Evolutionary conservation across 1,140 invertebrate species (phyloP), one percentile per base, ranked within the genome.

Genomic region (Pogonognathellus flavescens): DNA sequence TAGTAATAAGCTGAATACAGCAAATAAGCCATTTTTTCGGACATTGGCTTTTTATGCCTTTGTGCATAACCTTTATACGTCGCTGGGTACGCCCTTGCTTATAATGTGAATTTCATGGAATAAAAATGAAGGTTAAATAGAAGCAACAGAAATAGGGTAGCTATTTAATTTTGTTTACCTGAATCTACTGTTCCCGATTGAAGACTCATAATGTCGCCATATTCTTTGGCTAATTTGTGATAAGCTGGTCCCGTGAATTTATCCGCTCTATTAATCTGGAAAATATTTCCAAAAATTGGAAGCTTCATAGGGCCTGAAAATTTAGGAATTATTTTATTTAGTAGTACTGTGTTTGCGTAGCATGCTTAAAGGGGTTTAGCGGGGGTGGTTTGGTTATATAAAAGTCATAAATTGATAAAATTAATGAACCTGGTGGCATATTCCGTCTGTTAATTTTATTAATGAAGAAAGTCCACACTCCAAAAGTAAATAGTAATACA

Each of bases 191-290:
- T 14, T 6, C 70, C 41, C 11, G n/a, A 16, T 1, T 76, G 13
- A 18, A 76, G 14, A n/a, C 41, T 76, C 70, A 76, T 76, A 1
- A 76, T 50, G 1, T 76, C n/a, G 9, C 70, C 70, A 11, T 76
- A 76, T 11, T 50, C 41, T 76, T 76, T 49, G 13, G 70, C 13
- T 50, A 76, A n/a, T 18, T 76, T 76, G n/a, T 76, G 49, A 31
- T 76, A 76, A 50, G 70, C 70, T 49, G 25, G 70, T 8, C 70
- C 70, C 1, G 41, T n/a, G 9, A 14, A 49, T 49, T 50, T 9
- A 18, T 76, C 13, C 11, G 70, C 70, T 6, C 31, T n/a, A 9
- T 49, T 16, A 49, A 76, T n/a, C 10, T 76, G 70, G 14, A 76
- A 14, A 7, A 16, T 76, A 76, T 76, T 76, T 50, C 70, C 70